Conservation (phyloP, 2,797 vertebrate species). For the Catamblyrhynchus diadema region DNA sequence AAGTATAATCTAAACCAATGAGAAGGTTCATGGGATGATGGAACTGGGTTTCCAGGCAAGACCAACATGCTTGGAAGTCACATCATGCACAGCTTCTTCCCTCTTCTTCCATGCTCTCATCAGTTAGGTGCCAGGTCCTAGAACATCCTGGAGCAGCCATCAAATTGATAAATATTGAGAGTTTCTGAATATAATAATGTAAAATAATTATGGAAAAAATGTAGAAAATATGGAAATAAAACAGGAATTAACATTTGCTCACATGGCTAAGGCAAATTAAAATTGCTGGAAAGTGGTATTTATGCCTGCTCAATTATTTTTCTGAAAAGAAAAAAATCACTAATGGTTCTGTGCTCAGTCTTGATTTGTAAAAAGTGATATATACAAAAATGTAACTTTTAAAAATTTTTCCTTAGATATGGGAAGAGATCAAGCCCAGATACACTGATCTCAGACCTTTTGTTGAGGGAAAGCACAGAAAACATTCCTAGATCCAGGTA, state of each 20-base stretch:
- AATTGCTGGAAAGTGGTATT: neutral
- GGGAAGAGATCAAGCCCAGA: constrained; percentile 91
- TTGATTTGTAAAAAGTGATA: neutral
- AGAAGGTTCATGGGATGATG: neutral
- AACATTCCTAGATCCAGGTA: constrained; percentile 88
- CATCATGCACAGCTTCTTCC: neutral
- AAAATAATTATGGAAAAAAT: neutral
- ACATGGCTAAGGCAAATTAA: neutral
- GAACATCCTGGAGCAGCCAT: neutral
- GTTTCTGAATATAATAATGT: neutral
- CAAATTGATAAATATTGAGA: neutral
- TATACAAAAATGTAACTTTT: neutral
- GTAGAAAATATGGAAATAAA: neutral
- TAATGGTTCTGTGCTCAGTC: neutral
- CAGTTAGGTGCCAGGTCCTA: neutral
- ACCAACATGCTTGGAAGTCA: neutral
- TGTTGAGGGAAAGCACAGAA: constrained; percentile 86
- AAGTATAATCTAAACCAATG: neutral
- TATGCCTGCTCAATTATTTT: neutral
- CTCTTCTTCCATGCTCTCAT: neutral
- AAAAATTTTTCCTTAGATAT: constrained; percentile 76
- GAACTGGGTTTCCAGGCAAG: neutral
- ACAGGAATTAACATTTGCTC: neutral
- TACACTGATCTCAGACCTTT: constrained; percentile 84
- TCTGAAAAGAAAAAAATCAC: neutral